These are phyloP conservation scores for Drosophila birchii DNA, from an alignment of 2,888 invertebrate species.

Conservation along the genomic window DNA sequence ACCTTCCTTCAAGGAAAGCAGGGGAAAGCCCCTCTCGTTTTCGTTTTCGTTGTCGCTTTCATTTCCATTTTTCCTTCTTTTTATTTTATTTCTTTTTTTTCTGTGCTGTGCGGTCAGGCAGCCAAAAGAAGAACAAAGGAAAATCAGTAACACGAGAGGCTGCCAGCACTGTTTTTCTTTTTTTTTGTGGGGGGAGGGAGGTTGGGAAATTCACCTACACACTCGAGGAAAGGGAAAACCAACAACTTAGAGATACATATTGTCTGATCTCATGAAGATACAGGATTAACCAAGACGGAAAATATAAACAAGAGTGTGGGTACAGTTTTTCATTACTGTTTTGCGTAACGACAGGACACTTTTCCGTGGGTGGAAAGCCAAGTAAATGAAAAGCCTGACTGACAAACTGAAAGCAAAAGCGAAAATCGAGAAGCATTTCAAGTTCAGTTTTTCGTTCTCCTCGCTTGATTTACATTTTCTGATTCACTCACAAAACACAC, in stretches of 20 bases:
- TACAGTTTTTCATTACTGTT: conserved; percentile 31
- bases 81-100: conserved; percentile 3
- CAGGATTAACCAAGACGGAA: conserved; percentile 10
- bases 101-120: conserved; percentile 53
- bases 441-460: conserved; percentile 37
- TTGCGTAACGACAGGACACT: conserved; percentile 45
- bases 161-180: conserved; percentile 18
- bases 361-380: conserved; percentile 28
- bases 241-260: conserved; percentile 16
- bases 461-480: conserved; percentile 6
- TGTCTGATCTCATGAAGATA: conserved; percentile 31
- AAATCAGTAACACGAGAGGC: conserved; percentile 26
- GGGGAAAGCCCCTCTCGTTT: conserved; percentile 38
- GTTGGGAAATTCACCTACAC: conserved; percentile 19
- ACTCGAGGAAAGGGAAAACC: conserved; percentile 6
- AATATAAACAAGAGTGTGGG: conserved; percentile 29
- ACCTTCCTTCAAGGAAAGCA: conserved; percentile 73
- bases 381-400: conserved; percentile 2
- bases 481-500: conserved; percentile 8
- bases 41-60: conserved; percentile 20
- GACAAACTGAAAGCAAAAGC: conserved; percentile 39
- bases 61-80: conserved; percentile 15
- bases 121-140: conserved; percentile 30
- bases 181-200: conserved; percentile 9
- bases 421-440: conserved; percentile 47